These are phyloP conservation scores for Grantiella picta DNA, from an alignment of 2,113 vertebrate genomes.

Conservation along the genomic window DNA sequence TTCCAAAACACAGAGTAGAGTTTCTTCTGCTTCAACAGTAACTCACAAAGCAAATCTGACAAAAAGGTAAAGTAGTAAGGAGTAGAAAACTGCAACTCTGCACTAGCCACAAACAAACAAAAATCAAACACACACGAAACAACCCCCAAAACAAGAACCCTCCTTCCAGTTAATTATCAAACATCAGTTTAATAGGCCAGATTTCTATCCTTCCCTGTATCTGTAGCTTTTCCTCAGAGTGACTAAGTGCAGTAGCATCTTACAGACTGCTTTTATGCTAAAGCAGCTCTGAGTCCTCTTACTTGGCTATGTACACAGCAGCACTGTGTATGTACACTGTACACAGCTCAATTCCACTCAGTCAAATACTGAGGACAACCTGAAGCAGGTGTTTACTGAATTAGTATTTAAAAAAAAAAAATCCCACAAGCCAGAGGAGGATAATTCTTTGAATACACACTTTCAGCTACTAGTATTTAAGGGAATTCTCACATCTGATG, in stretches of 20 bases:
- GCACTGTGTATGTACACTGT: too few species aligned
- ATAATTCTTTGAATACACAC: not conserved
- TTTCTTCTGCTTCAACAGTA: not conserved
- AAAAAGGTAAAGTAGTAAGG: not conserved
- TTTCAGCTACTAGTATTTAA: not conserved
- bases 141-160: not conserved
- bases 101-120: not conserved
- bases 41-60: not conserved
- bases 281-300: not conserved
- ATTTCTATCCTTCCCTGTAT: not conserved
- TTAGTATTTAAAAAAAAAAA: not conserved
- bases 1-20: not conserved
- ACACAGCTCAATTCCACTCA: not conserved
- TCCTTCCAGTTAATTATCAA: not conserved
- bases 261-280: not conserved
- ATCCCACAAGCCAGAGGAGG: accelerated
- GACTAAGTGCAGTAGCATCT: not conserved
- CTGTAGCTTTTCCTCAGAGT: not conserved
- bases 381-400: not conserved
- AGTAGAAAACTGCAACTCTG: not conserved
- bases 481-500: not conserved
- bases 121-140: not conserved
- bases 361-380: not conserved
- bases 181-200: not conserved
- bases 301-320: not conserved